Conservation (phyloP, 2,797 vertebrate genomes). For the Acrossocheilus fasciatus region DNA sequence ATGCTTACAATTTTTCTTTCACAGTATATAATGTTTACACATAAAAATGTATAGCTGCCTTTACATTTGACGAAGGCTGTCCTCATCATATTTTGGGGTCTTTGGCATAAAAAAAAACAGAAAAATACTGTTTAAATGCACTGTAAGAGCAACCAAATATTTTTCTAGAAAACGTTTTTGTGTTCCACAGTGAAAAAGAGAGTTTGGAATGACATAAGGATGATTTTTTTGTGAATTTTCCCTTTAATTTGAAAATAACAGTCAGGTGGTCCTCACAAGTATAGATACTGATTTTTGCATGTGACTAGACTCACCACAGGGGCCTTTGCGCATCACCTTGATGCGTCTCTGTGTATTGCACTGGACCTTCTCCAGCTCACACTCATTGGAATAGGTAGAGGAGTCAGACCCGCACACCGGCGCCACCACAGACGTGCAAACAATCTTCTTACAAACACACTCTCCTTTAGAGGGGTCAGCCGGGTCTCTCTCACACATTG, state of each 20-base stretch:
- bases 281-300: background rate
- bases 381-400: slow-evolving; percentile 96
- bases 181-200: background rate
- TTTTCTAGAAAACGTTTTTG: background rate
- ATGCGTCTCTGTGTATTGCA: slow-evolving; percentile 91
- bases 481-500: slow-evolving; percentile 84
- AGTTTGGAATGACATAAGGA: background rate
- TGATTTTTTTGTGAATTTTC: background rate
- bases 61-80: background rate
- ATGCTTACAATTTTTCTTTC: background rate
- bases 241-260: background rate
- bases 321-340: slow-evolving; percentile 91
- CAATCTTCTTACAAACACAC: slow-evolving; percentile 88
- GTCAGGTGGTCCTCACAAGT: background rate
- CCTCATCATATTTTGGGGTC: background rate
- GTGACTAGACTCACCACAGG: slow-evolving; percentile 87
- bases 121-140: background rate
- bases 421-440: slow-evolving; percentile 88
- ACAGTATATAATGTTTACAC: background rate
- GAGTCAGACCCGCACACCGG: slow-evolving; percentile 95
- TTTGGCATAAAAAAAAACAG: background rate
- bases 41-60: background rate
- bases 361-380: slow-evolving; percentile 94
- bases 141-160: background rate
- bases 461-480: slow-evolving; percentile 80